Conservation (phyloP, 2,797 vertebrate species). For the Pelochelys cantorii region DNA sequence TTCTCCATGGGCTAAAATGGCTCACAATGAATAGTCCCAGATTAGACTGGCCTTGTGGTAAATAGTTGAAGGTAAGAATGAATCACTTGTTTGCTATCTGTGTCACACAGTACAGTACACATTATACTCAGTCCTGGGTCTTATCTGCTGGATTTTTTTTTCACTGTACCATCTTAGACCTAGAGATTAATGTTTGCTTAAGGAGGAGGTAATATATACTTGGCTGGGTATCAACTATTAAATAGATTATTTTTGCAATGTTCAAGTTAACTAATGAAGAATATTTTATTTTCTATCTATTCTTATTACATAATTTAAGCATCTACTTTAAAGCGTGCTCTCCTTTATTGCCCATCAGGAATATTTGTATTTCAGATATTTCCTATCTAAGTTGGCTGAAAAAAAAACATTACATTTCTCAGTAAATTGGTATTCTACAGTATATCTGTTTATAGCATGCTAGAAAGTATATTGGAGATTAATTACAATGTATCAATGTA, state of each 20-base stretch:
- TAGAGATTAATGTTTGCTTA: conserved; percentile 21
- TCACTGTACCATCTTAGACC: neutral
- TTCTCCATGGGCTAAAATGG: neutral
- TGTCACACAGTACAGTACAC: neutral
- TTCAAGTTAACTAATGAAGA: conserved; percentile 15
- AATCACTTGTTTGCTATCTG: neutral
- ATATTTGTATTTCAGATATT: neutral
- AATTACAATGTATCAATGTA: neutral
- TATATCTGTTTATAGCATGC: neutral
- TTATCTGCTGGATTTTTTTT: neutral
- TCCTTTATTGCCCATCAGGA: neutral
- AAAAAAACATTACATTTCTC: neutral
- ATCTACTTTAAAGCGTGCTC: neutral
- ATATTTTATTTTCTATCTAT: neutral
- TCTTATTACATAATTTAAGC: neutral
- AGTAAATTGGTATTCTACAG: neutral
- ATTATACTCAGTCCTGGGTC: neutral
- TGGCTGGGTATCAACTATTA: neutral
- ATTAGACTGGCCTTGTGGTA: neutral
- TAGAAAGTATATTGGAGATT: neutral
- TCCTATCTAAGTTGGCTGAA: neutral
- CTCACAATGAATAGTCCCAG: neutral
- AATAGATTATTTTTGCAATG: neutral
- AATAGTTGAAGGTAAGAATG: neutral
- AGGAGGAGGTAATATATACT: conserved; percentile 33